phyloP scores from a whole-genome alignment of 2,888 invertebrate genomes.

The Physocephala rufipes region DNA sequence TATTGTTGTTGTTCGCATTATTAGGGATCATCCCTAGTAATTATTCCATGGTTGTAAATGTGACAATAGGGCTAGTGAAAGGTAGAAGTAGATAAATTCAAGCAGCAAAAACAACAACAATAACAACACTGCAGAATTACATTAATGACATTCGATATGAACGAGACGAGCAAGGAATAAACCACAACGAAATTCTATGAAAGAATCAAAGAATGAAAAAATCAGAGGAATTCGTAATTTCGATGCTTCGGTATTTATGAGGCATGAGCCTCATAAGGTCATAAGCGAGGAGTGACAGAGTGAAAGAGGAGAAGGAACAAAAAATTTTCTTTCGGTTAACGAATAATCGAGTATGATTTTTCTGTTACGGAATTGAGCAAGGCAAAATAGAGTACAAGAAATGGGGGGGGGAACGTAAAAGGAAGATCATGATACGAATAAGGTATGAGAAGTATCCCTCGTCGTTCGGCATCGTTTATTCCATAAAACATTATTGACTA shows the following conservation, averaged over 20 bases:
- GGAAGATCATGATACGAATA: neutral
- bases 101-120: slow-evolving; percentile 19
- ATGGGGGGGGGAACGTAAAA: neutral
- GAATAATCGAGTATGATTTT: slow-evolving; percentile 13
- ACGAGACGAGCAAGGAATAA: slow-evolving; percentile 17
- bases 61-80: slow-evolving; percentile 32
- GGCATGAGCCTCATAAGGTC: neutral
- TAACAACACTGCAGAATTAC: neutral
- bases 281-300: slow-evolving; percentile 13
- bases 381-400: neutral
- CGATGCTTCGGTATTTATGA: neutral
- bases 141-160: slow-evolving; percentile 11
- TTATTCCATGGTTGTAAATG: slow-evolving; percentile 19
- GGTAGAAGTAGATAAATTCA: neutral
- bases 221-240: neutral
- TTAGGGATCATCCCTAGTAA: neutral
- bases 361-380: neutral
- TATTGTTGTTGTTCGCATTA: neutral
- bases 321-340: neutral
- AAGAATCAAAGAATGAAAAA: neutral
- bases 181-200: slow-evolving; percentile 13
- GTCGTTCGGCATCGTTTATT: neutral
- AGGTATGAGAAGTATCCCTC: no score
- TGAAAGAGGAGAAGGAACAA: no score
- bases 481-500: neutral